phyloP scores from a whole-genome alignment of 2,797 vertebrate species.

The Trematocara caparti region DNA sequence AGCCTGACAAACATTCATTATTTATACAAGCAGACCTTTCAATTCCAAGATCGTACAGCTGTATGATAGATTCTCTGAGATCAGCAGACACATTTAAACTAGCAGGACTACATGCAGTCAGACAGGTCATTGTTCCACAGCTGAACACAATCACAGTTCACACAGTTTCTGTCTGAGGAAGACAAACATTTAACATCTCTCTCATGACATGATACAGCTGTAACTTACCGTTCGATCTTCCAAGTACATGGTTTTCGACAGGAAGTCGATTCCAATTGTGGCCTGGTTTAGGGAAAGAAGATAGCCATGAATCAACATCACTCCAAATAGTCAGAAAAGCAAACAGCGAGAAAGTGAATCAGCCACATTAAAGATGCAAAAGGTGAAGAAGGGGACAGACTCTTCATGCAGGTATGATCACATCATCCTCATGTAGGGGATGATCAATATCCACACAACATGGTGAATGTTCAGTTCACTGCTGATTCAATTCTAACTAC shows the following conservation, averaged over 20 bases:
- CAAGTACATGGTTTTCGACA: constrained; percentile 93
- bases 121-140: background rate
- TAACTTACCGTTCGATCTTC: constrained; percentile 86
- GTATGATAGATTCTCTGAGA: background rate
- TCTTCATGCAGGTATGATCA: background rate
- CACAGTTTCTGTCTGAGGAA: background rate
- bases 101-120: constrained; percentile 2
- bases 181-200: background rate
- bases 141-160: background rate
- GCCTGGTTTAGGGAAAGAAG: constrained; percentile 72
- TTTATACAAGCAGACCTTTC: background rate
- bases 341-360: background rate
- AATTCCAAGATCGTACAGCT: constrained; percentile 19
- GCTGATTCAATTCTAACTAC: background rate
- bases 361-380: background rate
- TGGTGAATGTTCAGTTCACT: background rate
- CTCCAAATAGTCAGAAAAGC: background rate
- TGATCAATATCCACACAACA: background rate
- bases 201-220: background rate
- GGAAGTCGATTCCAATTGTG: constrained; percentile 91
- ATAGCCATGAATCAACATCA: constrained; percentile 20
- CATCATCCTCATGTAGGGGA: background rate
- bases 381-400: background rate
- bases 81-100: constrained; percentile 10
- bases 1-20: background rate